Conservation (phyloP, 1,140 invertebrate species). For the Odontomachus brunneus region DNA sequence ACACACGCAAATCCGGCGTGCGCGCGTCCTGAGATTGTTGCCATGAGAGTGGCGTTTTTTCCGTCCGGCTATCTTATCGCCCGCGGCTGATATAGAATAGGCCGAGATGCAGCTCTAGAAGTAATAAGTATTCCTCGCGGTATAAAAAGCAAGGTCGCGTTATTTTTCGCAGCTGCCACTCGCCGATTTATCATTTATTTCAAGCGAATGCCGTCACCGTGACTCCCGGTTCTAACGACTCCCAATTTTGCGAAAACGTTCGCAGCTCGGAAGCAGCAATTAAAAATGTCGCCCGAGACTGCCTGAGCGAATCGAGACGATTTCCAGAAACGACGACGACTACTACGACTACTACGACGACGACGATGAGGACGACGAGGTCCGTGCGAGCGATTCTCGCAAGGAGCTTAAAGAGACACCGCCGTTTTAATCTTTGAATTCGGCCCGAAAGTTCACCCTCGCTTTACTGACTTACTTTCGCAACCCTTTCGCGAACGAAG, state of each 20-base stretch:
- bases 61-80: constrained; percentile 81
- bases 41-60: constrained; percentile 82
- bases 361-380: not conserved
- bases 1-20: constrained; percentile 78
- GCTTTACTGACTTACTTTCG: constrained; percentile 84
- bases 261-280: constrained; percentile 39
- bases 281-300: constrained; percentile 31
- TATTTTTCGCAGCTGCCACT: constrained; percentile 38
- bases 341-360: not conserved
- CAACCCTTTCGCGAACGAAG: constrained; percentile 75
- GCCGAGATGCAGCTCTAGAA: constrained; percentile 70
- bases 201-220: not conserved
- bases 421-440: constrained; percentile 62
- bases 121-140: constrained; percentile 63
- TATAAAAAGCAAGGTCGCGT: constrained; percentile 69
- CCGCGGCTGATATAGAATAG: constrained; percentile 81
- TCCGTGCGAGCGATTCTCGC: constrained; percentile 47
- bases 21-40: constrained; percentile 81
- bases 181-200: constrained; percentile 18
- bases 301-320: constrained; percentile 40
- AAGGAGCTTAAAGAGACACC: constrained; percentile 74
- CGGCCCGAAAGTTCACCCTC: constrained; percentile 66
- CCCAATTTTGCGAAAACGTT: constrained; percentile 44
- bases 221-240: not conserved
- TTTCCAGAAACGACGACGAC: not conserved